These are phyloP conservation scores for Horisme vitalbata DNA, from an alignment of 2,888 invertebrate species.

Conservation along the genomic window DNA sequence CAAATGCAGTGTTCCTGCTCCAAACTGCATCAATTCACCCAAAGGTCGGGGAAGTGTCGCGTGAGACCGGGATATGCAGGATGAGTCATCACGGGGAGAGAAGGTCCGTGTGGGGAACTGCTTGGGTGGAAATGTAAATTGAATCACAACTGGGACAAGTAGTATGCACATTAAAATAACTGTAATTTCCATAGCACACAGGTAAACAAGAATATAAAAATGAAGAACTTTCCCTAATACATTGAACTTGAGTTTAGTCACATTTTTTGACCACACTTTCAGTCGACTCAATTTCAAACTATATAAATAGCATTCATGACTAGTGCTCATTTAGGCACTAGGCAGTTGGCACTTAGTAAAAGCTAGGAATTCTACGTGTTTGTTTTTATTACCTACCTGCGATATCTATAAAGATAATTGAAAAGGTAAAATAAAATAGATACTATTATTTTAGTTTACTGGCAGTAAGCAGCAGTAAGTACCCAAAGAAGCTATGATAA, in stretches of 20 bases:
- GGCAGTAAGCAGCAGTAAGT: not conserved
- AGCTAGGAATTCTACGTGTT: not conserved
- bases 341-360: not conserved
- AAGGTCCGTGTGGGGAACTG: no score
- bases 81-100: slow-evolving; percentile 52
- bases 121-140: slow-evolving; percentile 56
- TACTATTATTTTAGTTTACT: slow-evolving; percentile 1
- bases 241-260: no score
- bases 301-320: no score
- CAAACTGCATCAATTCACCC: slow-evolving; percentile 19
- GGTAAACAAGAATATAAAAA: slow-evolving; percentile 10
- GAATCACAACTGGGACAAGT: slow-evolving; percentile 28
- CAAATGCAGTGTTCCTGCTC: not conserved
- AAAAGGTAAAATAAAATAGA: no score
- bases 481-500: slow-evolving; percentile 1
- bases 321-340: not conserved
- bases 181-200: slow-evolving; percentile 2
- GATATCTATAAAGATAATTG: slow-evolving; percentile 17
- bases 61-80: slow-evolving; percentile 25
- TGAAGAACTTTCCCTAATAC: no score
- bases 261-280: no score
- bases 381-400: slow-evolving; percentile 2
- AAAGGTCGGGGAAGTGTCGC: slow-evolving; percentile 28
- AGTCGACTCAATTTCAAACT: no score
- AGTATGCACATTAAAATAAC: slow-evolving; percentile 7